Evolutionary conservation across 2,113 vertebrate species (phyloP).

Genomic region (Argyrosomus japonicus): DNA sequence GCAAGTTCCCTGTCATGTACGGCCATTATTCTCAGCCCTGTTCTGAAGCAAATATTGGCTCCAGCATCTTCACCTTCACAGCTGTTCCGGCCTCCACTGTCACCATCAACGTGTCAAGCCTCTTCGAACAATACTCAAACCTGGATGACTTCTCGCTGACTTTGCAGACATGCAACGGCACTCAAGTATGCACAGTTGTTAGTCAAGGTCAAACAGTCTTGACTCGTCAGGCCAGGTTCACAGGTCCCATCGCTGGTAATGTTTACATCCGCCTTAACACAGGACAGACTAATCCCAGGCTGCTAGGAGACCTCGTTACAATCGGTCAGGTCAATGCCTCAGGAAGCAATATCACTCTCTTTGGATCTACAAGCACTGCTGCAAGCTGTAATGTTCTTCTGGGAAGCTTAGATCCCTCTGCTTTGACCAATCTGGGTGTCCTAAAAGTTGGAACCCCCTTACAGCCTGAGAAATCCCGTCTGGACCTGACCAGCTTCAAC

Average conservation of each 20-base stretch:
- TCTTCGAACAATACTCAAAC: conserved; percentile 63
- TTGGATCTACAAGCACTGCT: conserved; percentile 53
- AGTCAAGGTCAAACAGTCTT: conserved; percentile 37
- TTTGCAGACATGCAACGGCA: conserved; percentile 75
- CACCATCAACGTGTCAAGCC: conserved; percentile 38
- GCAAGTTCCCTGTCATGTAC: conserved; percentile 83
- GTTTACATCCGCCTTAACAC: conserved; percentile 78
- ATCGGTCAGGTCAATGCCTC: conserved; percentile 57
- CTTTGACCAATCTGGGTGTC: conserved; percentile 66
- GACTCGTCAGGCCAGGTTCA: conserved; percentile 82
- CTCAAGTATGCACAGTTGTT: conserved; percentile 77
- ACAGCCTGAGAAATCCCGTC: conserved; percentile 71
- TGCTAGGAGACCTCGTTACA: conserved; percentile 77
- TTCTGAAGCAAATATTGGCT: conserved; percentile 74
- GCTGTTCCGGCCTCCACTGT: conserved; percentile 10
- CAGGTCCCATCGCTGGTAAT: conserved; percentile 75
- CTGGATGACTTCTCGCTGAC: conserved; percentile 81
- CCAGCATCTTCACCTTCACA: conserved; percentile 64
- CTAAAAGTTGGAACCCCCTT: conserved; percentile 75
- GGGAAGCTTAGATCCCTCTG: conserved; percentile 34
- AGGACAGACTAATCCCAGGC: conserved; percentile 22
- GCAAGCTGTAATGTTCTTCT: conserved; percentile 68
- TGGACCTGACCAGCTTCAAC: conserved; percentile 55
- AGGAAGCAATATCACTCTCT: conserved; percentile 56
- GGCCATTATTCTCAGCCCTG: conserved; percentile 82